Evolutionary conservation across 2,797 vertebrate species (phyloP), one percentile per base, ranked within the genome.

Genomic region (Acropternis orthonyx): DNA sequence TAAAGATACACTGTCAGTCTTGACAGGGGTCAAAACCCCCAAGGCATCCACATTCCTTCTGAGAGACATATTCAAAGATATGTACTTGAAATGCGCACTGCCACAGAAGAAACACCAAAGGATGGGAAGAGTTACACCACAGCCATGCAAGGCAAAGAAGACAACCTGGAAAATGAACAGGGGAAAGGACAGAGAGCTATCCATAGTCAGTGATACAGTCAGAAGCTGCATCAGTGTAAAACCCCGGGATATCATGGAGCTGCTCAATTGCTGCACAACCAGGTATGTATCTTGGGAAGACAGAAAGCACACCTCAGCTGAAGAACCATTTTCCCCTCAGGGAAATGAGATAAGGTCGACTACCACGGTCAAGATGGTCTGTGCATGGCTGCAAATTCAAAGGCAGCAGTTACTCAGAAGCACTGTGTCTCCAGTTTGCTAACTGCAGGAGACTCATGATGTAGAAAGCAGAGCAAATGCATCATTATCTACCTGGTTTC

Each of bases 1-100:
- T 51, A 75, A 88, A 84, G 26, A 85, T 41, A 52, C 5, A 13
- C 11, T 13, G 7, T 41, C 27, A n/a, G 2, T n/a, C 18, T 51
- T 63, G 61, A 86, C 18, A 82, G n/a, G 2, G 14, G 16, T 74
- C 36, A 88, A 72, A 85, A 55, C 3, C 13, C 5, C 3, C 12
- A n/a, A 9, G 12, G 18, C 16, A 65, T 36, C 67, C 11, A 13
- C 20, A 24, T 51, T 86, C 82, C 44, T 86, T 54, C 12, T 55
- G 19, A 39, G 22, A 58, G 12, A 15, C 24, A 9, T 74, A 63
- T 34, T 77, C 15, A 68, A 72, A 81, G 30, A 26, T 12, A 20
- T 0, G 4, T 54, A 34, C 14, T 27, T 43, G 27, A 1, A 73
- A 15, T 0, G 1, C 26, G 55, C 5, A 6, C 58, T 15, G 3